Evolutionary conservation across 1,140 invertebrate genomes (phyloP).

Genomic region (Euura lappo): DNA sequence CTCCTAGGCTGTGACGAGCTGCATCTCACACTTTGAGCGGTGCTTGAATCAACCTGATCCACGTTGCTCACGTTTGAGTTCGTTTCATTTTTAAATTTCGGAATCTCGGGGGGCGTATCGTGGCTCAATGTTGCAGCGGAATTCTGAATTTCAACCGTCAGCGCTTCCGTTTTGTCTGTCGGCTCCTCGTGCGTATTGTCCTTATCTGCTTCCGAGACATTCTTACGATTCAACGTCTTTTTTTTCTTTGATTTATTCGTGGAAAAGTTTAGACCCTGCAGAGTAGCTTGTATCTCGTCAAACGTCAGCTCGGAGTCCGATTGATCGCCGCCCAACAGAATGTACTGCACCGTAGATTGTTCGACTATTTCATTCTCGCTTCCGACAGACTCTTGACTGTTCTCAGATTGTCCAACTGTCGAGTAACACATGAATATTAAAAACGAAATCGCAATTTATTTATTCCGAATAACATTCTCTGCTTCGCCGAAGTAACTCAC

Average conservation of each 20-base stretch:
- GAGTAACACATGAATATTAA: not conserved
- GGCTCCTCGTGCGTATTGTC: not conserved
- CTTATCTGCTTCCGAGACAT: not conserved
- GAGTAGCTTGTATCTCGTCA: slow-evolving; percentile 48
- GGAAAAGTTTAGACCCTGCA: slow-evolving; percentile 34
- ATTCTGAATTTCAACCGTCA: not conserved
- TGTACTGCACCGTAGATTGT: slow-evolving; percentile 55
- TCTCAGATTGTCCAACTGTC: not conserved
- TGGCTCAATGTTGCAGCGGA: not conserved
- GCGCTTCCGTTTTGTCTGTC: not conserved
- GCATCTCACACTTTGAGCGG: not conserved
- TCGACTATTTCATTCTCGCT: slow-evolving; percentile 44
- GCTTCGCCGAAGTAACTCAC: slow-evolving; percentile 23
- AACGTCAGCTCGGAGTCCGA: slow-evolving; percentile 56
- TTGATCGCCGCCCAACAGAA: slow-evolving; percentile 46
- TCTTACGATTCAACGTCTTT: not conserved
- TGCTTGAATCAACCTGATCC: not conserved
- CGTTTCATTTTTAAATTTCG: not conserved
- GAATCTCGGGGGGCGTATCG: not conserved
- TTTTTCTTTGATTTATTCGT: not conserved
- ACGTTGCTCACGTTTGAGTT: not conserved
- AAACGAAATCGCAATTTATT: not conserved
- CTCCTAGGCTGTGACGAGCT: not conserved
- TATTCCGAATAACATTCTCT: too few relatives aligned
- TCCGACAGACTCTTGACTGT: slow-evolving; percentile 24